phyloP scores from a whole-genome alignment of 2,888 invertebrate species.

The Heliconius aoede region DNA sequence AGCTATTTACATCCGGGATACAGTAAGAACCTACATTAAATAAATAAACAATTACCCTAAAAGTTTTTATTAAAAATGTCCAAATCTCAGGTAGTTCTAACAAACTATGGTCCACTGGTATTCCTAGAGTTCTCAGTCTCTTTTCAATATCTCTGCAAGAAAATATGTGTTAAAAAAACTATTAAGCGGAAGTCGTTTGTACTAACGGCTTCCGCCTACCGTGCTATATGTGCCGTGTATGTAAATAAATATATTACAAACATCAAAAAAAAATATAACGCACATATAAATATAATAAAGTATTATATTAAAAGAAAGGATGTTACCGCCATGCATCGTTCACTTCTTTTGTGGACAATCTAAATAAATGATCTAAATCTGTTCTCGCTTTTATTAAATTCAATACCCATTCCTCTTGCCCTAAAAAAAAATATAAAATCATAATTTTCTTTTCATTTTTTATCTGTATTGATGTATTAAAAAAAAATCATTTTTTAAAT shows the following conservation, averaged over 20 bases:
- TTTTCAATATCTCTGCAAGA: conserved; percentile 72
- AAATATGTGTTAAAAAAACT: not conserved
- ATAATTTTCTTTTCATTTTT: no score
- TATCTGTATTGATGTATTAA: no score
- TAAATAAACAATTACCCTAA: conserved; percentile 62
- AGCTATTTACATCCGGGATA: not conserved
- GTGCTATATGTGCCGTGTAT: no score
- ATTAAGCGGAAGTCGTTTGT: not conserved
- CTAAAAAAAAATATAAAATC: conserved; percentile 51
- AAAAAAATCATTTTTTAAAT: no score
- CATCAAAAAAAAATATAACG: not conserved
- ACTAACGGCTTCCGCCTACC: not conserved
- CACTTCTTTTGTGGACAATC: conserved; percentile 57
- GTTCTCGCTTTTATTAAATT: conserved; percentile 68
- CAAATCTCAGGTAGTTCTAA: conserved; percentile 73
- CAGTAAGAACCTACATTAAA: not conserved
- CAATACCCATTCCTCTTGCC: conserved; percentile 76
- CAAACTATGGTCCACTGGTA: conserved; percentile 72
- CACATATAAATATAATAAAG: not conserved
- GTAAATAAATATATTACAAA: no score
- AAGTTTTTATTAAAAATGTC: conserved; percentile 71
- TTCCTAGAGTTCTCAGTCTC: conserved; percentile 62
- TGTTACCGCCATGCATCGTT: conserved; percentile 64
- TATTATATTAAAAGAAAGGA: conserved; percentile 3
- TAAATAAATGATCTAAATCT: conserved; percentile 66